Evolutionary conservation across 2,113 vertebrate genomes (phyloP).

Genomic region (Porphyrio hochstetteri): DNA sequence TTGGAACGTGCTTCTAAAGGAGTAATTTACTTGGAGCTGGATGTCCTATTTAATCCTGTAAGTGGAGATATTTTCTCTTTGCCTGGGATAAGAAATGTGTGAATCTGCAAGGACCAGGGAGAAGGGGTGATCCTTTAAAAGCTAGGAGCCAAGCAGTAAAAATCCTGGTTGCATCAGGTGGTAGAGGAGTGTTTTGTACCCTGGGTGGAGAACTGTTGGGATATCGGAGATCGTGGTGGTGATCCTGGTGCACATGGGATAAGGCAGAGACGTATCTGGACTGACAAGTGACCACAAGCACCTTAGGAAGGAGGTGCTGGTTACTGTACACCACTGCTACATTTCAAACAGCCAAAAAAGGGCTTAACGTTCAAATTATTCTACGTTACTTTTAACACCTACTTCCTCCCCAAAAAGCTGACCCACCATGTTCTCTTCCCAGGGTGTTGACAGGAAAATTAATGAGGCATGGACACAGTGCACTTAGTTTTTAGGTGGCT

Average conservation of each 20-base stretch:
- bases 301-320: not conserved
- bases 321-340: not conserved
- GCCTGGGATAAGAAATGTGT: not conserved
- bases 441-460: conserved; percentile 51
- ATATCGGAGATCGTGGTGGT: not conserved
- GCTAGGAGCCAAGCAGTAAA: not conserved
- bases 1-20: conserved; percentile 86
- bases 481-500: conserved; percentile 27
- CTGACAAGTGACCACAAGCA: not conserved
- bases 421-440: not conserved
- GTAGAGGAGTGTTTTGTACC: not conserved
- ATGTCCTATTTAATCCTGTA: conserved; percentile 92
- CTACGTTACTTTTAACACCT: conserved; percentile 1
- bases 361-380: not conserved
- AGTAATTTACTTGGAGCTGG: conserved; percentile 88
- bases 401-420: conserved; percentile 29
- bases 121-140: not conserved
- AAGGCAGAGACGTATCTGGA: not conserved
- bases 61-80: conserved; percentile 59
- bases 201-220: not conserved
- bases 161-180: not conserved
- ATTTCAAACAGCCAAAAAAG: not conserved
- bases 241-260: not conserved
- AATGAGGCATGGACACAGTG: not conserved
- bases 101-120: not conserved